Percentiles rank a stretch among this genome's conserved stretches.
phyloP scores from a whole-genome alignment of 2,113 vertebrate species.

The Herpetotheres cachinnans region DNA sequence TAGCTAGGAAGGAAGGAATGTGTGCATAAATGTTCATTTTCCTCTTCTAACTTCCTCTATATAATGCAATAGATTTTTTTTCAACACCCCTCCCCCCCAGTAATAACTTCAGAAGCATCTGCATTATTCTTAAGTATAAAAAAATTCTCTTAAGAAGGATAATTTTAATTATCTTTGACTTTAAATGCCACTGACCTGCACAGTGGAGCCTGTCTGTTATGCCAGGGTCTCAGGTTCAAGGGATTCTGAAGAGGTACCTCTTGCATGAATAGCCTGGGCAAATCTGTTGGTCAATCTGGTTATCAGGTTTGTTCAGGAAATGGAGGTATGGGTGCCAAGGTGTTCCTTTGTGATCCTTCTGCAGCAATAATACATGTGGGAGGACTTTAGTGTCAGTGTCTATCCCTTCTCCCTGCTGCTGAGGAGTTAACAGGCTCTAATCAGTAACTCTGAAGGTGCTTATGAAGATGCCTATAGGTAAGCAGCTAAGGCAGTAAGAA shows the following conservation, averaged over 20 bases:
- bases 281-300: constrained; percentile 22
- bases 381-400: background rate
- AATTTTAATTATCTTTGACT: background rate
- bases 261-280: constrained; percentile 62
- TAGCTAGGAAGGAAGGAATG: background rate
- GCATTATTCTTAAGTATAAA: background rate
- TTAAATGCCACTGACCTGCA: constrained; percentile 33
- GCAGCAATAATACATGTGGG: background rate
- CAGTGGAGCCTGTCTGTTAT: constrained; percentile 5
- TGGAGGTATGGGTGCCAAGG: constrained; percentile 18
- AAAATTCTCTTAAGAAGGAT: background rate
- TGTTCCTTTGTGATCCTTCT: background rate
- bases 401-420: background rate
- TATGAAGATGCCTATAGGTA: background rate
- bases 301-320: constrained; percentile 36
- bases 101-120: background rate
- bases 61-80: background rate
- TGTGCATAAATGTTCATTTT: background rate
- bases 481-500: background rate
- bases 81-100: background rate
- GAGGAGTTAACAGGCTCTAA: background rate
- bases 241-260: constrained; percentile 51
- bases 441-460: background rate
- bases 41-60: background rate
- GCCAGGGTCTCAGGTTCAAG: constrained; percentile 14